phyloP scores from a whole-genome alignment of 2,888 invertebrate genomes.

The Apodemia duryi region DNA sequence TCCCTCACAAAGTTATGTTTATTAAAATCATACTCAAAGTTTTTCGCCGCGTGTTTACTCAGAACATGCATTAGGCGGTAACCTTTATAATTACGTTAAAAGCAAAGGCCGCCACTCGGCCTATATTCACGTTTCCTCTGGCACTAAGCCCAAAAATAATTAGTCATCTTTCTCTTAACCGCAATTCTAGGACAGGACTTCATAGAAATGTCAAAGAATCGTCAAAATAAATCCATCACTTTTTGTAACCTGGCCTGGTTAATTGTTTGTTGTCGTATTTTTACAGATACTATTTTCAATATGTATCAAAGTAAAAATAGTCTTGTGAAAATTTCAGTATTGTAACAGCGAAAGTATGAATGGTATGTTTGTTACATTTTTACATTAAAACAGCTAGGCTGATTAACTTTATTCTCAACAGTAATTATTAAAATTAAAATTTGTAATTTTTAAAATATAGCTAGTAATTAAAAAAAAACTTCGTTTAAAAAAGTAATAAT shows the following conservation, averaged over 20 bases:
- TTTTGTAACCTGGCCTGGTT: constrained; percentile 15
- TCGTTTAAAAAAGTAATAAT: too few relatives aligned
- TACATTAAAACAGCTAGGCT: too few relatives aligned
- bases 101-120: constrained; percentile 28
- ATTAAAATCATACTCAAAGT: not conserved
- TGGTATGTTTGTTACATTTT: too few relatives aligned
- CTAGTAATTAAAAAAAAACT: too few relatives aligned
- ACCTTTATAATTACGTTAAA: constrained; percentile 30
- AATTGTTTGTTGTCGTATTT: constrained; percentile 7
- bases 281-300: not conserved
- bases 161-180: constrained; percentile 58
- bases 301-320: not conserved
- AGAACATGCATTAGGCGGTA: constrained; percentile 10
- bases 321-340: too few relatives aligned
- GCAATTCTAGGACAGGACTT: constrained; percentile 50
- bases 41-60: not conserved
- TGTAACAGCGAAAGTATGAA: too few relatives aligned
- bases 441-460: too few relatives aligned
- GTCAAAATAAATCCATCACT: constrained; percentile 24
- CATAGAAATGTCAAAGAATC: constrained; percentile 38
- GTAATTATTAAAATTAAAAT: too few relatives aligned
- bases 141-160: constrained; percentile 68
- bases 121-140: constrained; percentile 42
- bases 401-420: too few relatives aligned
- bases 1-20: not conserved